These are phyloP conservation scores for Petrocephalus sullivani DNA, from an alignment of 2,797 vertebrate species.

Conservation along the genomic window DNA sequence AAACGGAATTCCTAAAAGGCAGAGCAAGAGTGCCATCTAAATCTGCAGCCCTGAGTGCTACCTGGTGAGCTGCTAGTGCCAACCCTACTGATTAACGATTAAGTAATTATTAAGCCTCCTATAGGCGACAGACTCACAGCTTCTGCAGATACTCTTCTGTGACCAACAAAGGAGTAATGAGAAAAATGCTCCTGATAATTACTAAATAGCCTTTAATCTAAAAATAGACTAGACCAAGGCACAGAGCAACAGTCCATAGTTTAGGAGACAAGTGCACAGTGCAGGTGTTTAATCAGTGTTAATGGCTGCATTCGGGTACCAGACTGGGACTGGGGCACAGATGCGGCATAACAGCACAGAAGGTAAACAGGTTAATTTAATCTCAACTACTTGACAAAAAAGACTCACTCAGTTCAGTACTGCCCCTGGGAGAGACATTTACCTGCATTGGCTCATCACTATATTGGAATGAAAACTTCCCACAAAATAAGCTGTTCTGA, in stretches of 20 bases:
- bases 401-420: background rate
- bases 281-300: background rate
- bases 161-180: background rate
- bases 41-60: background rate
- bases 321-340: background rate
- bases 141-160: background rate
- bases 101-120: background rate
- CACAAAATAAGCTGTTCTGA: background rate
- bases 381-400: slow-evolving; percentile 4
- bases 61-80: background rate
- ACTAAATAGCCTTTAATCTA: slow-evolving; percentile 1
- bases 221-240: background rate
- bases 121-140: background rate
- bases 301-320: background rate
- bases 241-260: background rate
- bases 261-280: background rate
- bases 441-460: background rate
- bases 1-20: background rate
- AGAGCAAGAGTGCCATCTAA: background rate
- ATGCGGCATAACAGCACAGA: background rate
- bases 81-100: background rate
- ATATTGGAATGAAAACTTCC: background rate
- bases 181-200: background rate
- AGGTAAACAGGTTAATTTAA: background rate
- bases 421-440: background rate